These are phyloP conservation scores for Lepidurus couesii DNA, from an alignment of 1,140 invertebrate genomes.

Conservation along the genomic window DNA sequence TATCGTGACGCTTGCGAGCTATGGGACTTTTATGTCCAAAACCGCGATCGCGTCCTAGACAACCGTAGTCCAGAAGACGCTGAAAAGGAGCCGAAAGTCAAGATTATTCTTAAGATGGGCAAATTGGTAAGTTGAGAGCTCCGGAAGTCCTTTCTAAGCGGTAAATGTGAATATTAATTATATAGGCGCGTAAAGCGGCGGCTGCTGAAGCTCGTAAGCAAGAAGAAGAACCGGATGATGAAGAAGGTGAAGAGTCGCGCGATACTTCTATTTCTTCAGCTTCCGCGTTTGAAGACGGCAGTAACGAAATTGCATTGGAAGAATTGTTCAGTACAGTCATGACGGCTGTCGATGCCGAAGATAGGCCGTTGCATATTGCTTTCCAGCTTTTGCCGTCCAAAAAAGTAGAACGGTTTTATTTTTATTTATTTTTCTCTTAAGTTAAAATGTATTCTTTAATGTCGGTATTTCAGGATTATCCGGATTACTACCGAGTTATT, in stretches of 20 bases:
- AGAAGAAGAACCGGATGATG: slow-evolving; percentile 40
- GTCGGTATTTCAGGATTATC: slow-evolving; percentile 63
- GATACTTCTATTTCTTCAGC: slow-evolving; percentile 65
- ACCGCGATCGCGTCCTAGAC: slow-evolving; percentile 50
- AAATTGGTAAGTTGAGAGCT: slow-evolving; percentile 41
- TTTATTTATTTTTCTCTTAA: slow-evolving; percentile 27
- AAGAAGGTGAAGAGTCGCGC: slow-evolving; percentile 50
- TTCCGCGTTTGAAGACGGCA: slow-evolving; percentile 59
- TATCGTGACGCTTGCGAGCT: slow-evolving; percentile 84
- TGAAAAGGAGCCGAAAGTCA: slow-evolving; percentile 49
- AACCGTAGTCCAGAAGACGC: slow-evolving; percentile 45
- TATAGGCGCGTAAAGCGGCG: slow-evolving; percentile 38
- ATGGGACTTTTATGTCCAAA: slow-evolving; percentile 73
- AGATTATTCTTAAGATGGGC: slow-evolving; percentile 54
- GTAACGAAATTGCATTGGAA: slow-evolving; percentile 53
- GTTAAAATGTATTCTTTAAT: slow-evolving; percentile 22
- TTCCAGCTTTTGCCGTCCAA: slow-evolving; percentile 88
- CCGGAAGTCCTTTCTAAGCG: neutral
- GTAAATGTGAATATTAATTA: neutral
- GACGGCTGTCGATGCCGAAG: slow-evolving; percentile 67
- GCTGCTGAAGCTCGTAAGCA: slow-evolving; percentile 45
- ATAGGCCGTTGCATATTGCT: slow-evolving; percentile 68
- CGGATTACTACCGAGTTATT: slow-evolving; percentile 95
- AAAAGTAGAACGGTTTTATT: slow-evolving; percentile 46
- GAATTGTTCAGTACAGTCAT: slow-evolving; percentile 77